A percentile compares a stretch with the other conserved stretches of the same genome.
phyloP scores from a whole-genome alignment of 2,797 vertebrate genomes.

The Ara ararauna region DNA sequence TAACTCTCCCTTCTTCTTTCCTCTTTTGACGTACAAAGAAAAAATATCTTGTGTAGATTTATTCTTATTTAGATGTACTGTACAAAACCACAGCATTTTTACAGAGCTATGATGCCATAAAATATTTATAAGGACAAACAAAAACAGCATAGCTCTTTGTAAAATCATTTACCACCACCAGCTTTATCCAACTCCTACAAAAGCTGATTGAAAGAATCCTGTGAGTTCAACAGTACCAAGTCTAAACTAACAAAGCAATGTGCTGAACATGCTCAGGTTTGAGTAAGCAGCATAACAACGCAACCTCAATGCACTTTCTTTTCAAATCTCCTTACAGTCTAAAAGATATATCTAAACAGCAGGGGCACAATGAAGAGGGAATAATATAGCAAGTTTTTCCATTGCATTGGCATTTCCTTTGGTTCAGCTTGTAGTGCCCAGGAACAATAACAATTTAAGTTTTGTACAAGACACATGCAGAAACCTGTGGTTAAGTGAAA shows the following conservation, averaged over 20 bases:
- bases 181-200: not conserved
- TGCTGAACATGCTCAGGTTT: not conserved
- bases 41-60: not conserved
- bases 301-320: not conserved
- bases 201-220: not conserved
- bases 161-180: conserved; percentile 4
- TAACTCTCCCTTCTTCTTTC: not conserved
- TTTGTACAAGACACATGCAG: not conserved
- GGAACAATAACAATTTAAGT: not conserved
- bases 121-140: conserved; percentile 46
- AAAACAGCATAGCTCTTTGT: conserved; percentile 7
- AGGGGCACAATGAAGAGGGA: not conserved
- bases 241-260: not conserved
- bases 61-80: not conserved
- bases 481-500: not conserved
- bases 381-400: not conserved
- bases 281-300: not conserved
- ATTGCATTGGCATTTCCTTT: not conserved
- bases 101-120: not conserved
- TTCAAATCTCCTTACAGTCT: not conserved
- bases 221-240: not conserved
- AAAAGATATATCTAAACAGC: not conserved
- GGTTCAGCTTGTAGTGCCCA: not conserved
- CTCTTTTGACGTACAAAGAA: not conserved
- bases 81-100: conserved; percentile 10